phyloP scores from a whole-genome alignment of 2,113 vertebrate species.

The Coracopsis vasa region DNA sequence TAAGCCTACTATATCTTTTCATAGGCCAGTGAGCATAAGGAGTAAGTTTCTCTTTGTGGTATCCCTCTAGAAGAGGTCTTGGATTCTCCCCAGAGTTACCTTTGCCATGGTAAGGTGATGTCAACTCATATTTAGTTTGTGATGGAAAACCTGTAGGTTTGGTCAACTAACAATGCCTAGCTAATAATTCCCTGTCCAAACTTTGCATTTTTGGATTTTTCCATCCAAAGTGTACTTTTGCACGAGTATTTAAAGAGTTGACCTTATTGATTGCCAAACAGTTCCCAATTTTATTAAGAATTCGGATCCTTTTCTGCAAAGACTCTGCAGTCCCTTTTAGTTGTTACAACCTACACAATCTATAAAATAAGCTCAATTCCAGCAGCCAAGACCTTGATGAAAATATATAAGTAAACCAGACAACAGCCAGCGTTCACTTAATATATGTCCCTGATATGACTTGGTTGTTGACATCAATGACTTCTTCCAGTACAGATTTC shows the following conservation, averaged over 20 bases:
- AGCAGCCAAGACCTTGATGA: background rate
- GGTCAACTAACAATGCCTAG: background rate
- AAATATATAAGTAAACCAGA: background rate
- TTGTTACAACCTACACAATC: background rate
- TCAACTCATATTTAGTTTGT: background rate
- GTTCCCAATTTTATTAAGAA: background rate
- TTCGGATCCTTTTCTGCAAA: background rate
- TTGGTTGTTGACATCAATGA: background rate
- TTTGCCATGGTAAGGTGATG: background rate
- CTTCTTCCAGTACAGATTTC: background rate
- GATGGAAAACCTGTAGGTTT: background rate
- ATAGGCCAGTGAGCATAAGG: background rate
- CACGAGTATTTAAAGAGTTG: background rate
- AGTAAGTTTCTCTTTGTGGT: background rate
- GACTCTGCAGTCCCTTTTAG: background rate
- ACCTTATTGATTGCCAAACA: background rate
- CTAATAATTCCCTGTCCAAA: background rate
- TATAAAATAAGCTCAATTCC: background rate
- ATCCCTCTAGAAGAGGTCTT: background rate
- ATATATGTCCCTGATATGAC: background rate
- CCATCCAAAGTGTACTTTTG: background rate
- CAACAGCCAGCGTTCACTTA: background rate
- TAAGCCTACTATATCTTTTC: background rate
- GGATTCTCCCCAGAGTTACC: background rate
- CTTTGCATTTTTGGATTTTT: background rate